Base-by-base conservation (phyloP, 2,797 vertebrate species). In the Chaunax sp. region DNA sequence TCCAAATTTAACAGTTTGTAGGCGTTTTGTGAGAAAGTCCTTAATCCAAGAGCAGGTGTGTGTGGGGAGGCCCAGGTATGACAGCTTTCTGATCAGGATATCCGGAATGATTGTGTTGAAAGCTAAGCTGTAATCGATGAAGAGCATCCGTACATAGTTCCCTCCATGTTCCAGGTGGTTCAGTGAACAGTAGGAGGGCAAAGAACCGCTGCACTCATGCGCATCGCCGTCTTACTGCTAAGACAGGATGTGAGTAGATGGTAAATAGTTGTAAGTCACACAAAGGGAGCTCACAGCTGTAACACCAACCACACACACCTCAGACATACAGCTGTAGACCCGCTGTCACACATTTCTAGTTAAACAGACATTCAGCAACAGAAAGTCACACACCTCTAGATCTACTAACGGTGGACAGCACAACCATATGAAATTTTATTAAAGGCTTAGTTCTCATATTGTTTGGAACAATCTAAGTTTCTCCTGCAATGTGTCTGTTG, bases 171-270 rank as follows among this genome's bases (percentile, higher is more conserved):
- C 33, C 2, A 35, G 9, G 33, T 10, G 33, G 4, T 12, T 10
- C 33, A 35, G 11, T 9, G 33, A n/a, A n/a, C n/a, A n/a, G n/a
- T n/a, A n/a, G n/a, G n/a, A n/a, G n/a, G n/a, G n/a, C n/a, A n/a
- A n/a, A n/a, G n/a, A n/a, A n/a, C n/a, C n/a, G n/a, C n/a, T n/a
- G n/a, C n/a, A n/a, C n/a, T n/a, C n/a, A n/a, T n/a, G n/a, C n/a
- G n/a, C n/a, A n/a, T n/a, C n/a, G n/a, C n/a, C n/a, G n/a, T n/a
- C n/a, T n/a, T n/a, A n/a, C n/a, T n/a, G n/a, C n/a, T 15, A n/a
- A 26, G 13, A 46, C 35, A 47, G 60, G 26, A 63, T 22, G 58
- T 59, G 52, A 60, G 58, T 65, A 72, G 49, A 64, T 54, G 43
- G 49, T 18, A 4, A 14, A 52, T 47, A 38, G 30, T 49, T 33